Conservation (phyloP, 2,888 invertebrate species). For the Chorisops tibialis region DNA sequence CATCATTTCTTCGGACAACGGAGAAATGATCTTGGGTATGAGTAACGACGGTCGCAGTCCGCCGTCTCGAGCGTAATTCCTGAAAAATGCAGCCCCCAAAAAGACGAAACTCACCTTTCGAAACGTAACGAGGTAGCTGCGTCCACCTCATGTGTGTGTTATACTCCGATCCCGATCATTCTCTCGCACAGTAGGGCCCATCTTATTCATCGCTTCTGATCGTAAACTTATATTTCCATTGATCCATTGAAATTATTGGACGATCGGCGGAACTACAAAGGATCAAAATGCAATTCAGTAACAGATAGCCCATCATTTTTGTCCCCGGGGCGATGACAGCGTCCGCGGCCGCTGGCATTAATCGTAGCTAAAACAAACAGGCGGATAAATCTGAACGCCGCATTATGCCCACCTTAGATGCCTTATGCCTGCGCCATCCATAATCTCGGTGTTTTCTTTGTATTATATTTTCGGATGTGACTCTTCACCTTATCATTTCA, state of each 20-base stretch:
- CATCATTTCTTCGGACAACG: no score
- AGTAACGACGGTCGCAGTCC: no score
- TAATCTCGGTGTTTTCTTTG: no score
- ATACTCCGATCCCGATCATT: slow-evolving; percentile 18
- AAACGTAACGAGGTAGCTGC: not conserved
- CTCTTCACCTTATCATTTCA: no score
- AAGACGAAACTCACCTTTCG: slow-evolving; percentile 8
- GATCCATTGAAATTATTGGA: slow-evolving; percentile 21
- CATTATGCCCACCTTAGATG: no score
- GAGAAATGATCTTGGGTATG: no score
- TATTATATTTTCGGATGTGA: no score
- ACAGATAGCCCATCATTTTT: slow-evolving; percentile 32
- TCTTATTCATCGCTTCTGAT: slow-evolving; percentile 15
- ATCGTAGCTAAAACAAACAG: slow-evolving; percentile 19
- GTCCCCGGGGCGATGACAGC: slow-evolving; percentile 29
- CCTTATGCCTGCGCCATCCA: no score
- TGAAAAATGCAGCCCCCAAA: no score
- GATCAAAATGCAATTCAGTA: slow-evolving; percentile 28
- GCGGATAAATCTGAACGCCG: not conserved
- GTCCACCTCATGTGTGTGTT: slow-evolving; percentile 7
- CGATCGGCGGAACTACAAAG: slow-evolving; percentile 27
- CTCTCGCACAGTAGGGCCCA: slow-evolving; percentile 8
- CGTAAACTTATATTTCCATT: slow-evolving; percentile 9
- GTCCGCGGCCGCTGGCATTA: slow-evolving; percentile 8
- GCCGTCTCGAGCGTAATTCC: no score